Conservation (phyloP, 2,797 vertebrate species). For the Characodon lateralis region DNA sequence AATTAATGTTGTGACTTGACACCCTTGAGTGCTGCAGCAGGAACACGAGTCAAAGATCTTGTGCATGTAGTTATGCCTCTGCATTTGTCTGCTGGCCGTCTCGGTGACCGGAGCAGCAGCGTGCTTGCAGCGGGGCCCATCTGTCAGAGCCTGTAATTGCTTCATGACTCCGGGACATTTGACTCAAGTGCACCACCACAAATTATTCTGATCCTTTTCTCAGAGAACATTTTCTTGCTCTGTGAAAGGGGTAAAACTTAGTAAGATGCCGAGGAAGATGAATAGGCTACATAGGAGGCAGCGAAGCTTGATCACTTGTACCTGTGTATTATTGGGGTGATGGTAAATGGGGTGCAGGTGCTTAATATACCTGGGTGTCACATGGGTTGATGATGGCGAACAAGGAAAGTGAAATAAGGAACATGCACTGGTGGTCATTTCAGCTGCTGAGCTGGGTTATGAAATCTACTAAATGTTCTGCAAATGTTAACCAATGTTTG, state of each 20-base stretch:
- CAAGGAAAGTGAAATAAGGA: background rate
- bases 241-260: conserved; percentile 58
- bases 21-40: conserved; percentile 65
- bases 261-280: conserved; percentile 66
- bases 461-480: conserved; percentile 32
- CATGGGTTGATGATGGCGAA: conserved; percentile 43
- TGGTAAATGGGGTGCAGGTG: conserved; percentile 53
- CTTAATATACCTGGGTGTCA: conserved; percentile 50
- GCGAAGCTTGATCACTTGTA: conserved; percentile 62
- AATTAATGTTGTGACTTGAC: conserved; percentile 74
- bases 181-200: conserved; percentile 80
- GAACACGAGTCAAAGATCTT: conserved; percentile 56
- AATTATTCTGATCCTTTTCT: conserved; percentile 83
- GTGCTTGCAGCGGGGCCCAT: conserved; percentile 73
- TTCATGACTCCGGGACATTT: conserved; percentile 81
- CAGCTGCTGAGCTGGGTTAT: conserved; percentile 15
- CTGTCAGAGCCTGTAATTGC: conserved; percentile 82
- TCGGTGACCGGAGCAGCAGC: conserved; percentile 70
- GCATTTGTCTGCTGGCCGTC: conserved; percentile 72
- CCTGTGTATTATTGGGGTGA: conserved; percentile 46
- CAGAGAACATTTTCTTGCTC: conserved; percentile 71
- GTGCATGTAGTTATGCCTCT: conserved; percentile 58
- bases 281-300: conserved; percentile 61
- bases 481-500: background rate
- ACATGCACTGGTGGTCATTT: conserved; percentile 7